Evolutionary conservation across 2,113 vertebrate genomes (phyloP).

Genomic region (Heterotilapia buettikoferi): DNA sequence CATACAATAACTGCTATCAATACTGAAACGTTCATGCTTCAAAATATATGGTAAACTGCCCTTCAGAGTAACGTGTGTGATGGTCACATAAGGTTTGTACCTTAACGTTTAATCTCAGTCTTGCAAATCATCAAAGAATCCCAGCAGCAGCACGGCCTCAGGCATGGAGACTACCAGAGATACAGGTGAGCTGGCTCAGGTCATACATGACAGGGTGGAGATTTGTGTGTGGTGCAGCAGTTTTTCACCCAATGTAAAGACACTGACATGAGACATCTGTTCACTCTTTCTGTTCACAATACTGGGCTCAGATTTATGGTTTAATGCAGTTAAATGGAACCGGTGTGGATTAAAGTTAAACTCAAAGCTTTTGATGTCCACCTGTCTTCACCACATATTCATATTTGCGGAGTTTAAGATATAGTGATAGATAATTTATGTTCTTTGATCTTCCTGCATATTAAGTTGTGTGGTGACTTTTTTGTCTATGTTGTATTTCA

Average conservation of each 20-base stretch:
- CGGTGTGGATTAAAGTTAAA: neutral
- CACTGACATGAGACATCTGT: neutral
- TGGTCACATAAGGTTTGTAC: neutral
- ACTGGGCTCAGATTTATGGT: neutral
- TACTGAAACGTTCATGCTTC: neutral
- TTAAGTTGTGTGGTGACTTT: accelerated
- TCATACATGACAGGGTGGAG: neutral
- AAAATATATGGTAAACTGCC: neutral
- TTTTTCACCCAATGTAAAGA: neutral
- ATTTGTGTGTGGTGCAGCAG: neutral
- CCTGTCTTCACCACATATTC: neutral
- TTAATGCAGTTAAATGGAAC: neutral
- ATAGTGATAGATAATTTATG: neutral
- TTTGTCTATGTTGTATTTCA: neutral
- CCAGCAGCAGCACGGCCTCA: conserved; percentile 95
- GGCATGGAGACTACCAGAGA: conserved; percentile 96
- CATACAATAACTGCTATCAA: neutral
- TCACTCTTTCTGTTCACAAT: neutral
- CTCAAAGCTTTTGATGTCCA: neutral
- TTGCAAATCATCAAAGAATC: conserved; percentile 97
- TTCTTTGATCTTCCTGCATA: neutral
- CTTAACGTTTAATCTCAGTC: conserved; percentile 78
- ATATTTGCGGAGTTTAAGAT: neutral
- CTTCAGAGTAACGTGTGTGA: neutral
- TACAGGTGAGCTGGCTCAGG: conserved; percentile 80